Evolutionary conservation across 23 tunicate genomes (phyloP).

Genomic region (Trididemnum clinides): DNA sequence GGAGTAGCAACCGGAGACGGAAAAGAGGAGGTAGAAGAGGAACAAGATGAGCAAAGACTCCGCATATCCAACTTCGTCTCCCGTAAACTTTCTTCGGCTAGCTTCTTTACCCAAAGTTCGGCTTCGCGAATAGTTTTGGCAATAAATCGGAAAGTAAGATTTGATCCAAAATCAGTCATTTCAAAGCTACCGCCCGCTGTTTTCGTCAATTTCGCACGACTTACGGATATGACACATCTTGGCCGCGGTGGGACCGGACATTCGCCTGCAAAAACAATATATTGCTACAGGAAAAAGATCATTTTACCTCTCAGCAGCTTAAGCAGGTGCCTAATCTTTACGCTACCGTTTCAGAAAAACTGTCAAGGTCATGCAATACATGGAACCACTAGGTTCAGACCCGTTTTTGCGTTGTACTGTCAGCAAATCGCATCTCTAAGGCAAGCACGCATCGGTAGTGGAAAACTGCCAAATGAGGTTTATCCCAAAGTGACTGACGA

Average conservation of each 20-base stretch:
- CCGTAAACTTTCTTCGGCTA: slow-evolving; percentile 64
- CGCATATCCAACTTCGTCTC: slow-evolving; percentile 85
- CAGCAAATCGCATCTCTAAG: too few relatives aligned
- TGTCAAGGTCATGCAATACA: too few relatives aligned
- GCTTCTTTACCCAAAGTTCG: slow-evolving; percentile 63
- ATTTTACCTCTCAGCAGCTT: too few relatives aligned
- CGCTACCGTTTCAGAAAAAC: too few relatives aligned
- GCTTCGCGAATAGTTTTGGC: slow-evolving; percentile 67
- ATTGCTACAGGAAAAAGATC: neutral
- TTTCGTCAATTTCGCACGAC: slow-evolving; percentile 74
- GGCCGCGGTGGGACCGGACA: slow-evolving; percentile 40
- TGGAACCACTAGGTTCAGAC: too few relatives aligned
- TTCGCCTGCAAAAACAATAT: slow-evolving; percentile 4
- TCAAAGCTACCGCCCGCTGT: slow-evolving; percentile 83
- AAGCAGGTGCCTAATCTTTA: too few relatives aligned
- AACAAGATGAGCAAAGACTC: slow-evolving; percentile 83
- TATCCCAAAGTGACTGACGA: too few relatives aligned
- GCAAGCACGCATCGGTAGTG: too few relatives aligned
- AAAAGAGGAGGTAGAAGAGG: slow-evolving; percentile 78
- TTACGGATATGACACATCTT: slow-evolving; percentile 67
- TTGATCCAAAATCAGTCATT: slow-evolving; percentile 68
- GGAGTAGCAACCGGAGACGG: slow-evolving; percentile 74
- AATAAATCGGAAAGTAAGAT: slow-evolving; percentile 67
- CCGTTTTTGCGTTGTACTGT: too few relatives aligned
- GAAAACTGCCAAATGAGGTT: too few relatives aligned